These are phyloP conservation scores for Holcopasites calliopsidis DNA, from an alignment of 1,140 invertebrate species.

Conservation along the genomic window DNA sequence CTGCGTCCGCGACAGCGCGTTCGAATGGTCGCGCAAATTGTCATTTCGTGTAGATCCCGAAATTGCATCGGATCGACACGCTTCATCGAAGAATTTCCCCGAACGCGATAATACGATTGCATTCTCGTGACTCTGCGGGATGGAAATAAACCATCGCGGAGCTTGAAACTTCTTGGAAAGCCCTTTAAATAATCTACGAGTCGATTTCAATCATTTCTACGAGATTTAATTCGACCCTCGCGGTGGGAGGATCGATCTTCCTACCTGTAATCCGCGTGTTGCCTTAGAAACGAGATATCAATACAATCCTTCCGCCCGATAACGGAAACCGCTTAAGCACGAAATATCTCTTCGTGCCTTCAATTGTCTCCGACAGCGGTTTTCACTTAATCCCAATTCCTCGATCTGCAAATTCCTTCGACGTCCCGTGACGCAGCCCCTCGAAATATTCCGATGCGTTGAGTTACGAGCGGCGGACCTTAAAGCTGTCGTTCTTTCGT, in stretches of 20 bases:
- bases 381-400: not conserved
- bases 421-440: constrained; percentile 3
- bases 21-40: not conserved
- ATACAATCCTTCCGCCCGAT: not conserved
- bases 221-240: constrained; percentile 3
- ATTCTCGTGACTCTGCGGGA: constrained; percentile 13
- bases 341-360: too few relatives aligned
- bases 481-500: constrained; percentile 54
- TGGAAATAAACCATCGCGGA: constrained; percentile 51
- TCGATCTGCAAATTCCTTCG: not conserved
- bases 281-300: not conserved
- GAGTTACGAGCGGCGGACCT: constrained; percentile 31
- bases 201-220: constrained; percentile 3
- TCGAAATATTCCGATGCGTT: constrained; percentile 42
- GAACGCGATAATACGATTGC: constrained; percentile 2
- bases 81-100: constrained; percentile 28
- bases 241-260: not conserved
- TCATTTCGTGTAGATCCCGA: too few relatives aligned
- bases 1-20: not conserved
- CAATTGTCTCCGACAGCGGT: not conserved
- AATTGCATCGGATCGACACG: too few relatives aligned
- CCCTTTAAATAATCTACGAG: not conserved
- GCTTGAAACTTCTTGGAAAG: constrained; percentile 9
- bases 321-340: too few relatives aligned
- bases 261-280: not conserved